phyloP scores from a whole-genome alignment of 2,888 invertebrate genomes.

The Polia nebulosa region DNA sequence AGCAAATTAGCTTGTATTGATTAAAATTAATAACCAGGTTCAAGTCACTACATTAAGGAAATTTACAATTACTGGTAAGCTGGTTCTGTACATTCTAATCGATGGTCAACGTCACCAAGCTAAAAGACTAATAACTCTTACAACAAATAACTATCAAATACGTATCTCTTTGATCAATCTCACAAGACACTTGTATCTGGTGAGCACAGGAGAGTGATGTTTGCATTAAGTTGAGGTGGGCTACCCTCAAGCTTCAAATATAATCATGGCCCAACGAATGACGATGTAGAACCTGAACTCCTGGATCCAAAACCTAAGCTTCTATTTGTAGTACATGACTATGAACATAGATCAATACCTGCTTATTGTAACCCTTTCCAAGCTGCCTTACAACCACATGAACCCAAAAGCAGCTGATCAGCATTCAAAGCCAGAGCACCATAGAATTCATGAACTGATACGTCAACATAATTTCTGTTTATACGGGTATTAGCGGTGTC shows the following conservation, averaged over 20 bases:
- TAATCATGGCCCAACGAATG: background rate
- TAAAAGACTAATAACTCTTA: background rate
- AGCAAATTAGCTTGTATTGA: slow-evolving; percentile 23
- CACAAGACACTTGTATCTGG: background rate
- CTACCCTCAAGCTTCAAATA: background rate
- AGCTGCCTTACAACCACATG: background rate
- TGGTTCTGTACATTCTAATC: slow-evolving; percentile 13
- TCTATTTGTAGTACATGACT: background rate
- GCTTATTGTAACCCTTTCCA: background rate
- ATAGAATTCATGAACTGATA: slow-evolving; percentile 78
- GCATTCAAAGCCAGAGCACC: slow-evolving; percentile 6
- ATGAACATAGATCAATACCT: background rate
- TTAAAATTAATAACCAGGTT: slow-evolving; percentile 36
- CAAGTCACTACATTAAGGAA: slow-evolving; percentile 36
- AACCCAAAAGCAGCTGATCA: slow-evolving; percentile 21
- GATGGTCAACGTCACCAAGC: background rate
- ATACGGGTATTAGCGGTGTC: slow-evolving; percentile 72
- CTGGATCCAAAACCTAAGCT: background rate
- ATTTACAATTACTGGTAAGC: slow-evolving; percentile 36
- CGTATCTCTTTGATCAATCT: background rate
- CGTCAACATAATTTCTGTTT: slow-evolving; percentile 80
- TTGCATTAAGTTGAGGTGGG: background rate
- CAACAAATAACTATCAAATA: background rate
- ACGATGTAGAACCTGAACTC: background rate
- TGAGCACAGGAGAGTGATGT: background rate